Conservation (phyloP, 2,797 vertebrate species). For the Anabas testudineus region DNA sequence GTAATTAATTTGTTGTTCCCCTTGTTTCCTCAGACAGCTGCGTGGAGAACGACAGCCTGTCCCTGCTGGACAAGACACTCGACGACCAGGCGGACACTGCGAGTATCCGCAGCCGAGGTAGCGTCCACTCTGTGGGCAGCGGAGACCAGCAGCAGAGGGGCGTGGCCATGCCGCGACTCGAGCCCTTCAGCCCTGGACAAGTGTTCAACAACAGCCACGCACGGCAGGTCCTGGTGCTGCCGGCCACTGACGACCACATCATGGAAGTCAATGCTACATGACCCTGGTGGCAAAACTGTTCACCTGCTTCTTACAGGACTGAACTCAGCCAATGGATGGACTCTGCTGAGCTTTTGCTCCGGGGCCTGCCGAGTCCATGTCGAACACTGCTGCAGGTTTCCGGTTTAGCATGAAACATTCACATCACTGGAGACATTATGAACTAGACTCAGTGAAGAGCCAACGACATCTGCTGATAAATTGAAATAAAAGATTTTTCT, state of each 20-base stretch:
- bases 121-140: slow-evolving; percentile 86
- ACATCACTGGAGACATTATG: slow-evolving; percentile 61
- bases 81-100: slow-evolving; percentile 92
- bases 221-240: slow-evolving; percentile 92
- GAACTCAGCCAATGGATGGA: slow-evolving; percentile 53
- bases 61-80: slow-evolving; percentile 91
- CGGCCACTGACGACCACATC: slow-evolving; percentile 93
- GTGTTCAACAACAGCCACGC: slow-evolving; percentile 92
- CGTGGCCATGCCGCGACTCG: slow-evolving; percentile 93
- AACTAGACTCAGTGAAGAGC: slow-evolving; percentile 61
- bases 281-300: slow-evolving; percentile 66
- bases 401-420: slow-evolving; percentile 66
- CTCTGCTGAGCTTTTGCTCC: slow-evolving; percentile 51
- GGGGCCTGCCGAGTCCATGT: slow-evolving; percentile 44
- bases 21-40: slow-evolving; percentile 88
- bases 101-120: slow-evolving; percentile 90
- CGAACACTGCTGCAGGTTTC: slow-evolving; percentile 30
- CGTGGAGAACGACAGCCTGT: slow-evolving; percentile 94
- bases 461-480: slow-evolving; percentile 63
- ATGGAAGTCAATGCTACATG: slow-evolving; percentile 97
- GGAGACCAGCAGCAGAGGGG: slow-evolving; percentile 86
- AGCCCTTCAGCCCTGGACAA: slow-evolving; percentile 91
- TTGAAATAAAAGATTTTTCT: slow-evolving; percentile 64
- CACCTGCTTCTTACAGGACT: slow-evolving; percentile 37
- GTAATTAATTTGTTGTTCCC: not conserved